phyloP scores from a whole-genome alignment of 1,140 invertebrate genomes.

The Drosophila subpulchrella region DNA sequence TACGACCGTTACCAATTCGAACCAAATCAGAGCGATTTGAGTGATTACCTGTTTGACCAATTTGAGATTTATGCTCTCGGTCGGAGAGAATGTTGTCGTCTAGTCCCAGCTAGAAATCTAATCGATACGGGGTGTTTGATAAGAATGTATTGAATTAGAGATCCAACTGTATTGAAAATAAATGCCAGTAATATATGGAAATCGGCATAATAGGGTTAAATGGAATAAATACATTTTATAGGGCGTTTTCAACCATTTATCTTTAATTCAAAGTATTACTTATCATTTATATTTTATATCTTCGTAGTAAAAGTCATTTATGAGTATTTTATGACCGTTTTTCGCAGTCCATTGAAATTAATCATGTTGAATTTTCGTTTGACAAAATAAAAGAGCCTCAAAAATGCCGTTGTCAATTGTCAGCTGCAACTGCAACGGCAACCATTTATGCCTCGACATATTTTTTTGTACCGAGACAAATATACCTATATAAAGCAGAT shows the following conservation, averaged over 20 bases:
- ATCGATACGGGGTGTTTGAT: conserved; percentile 11
- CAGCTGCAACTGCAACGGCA: conserved; percentile 1
- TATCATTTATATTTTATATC: neutral
- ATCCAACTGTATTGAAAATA: neutral
- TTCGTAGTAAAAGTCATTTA: neutral
- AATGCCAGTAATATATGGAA: neutral
- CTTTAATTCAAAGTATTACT: too few relatives aligned
- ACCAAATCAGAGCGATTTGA: conserved; percentile 74
- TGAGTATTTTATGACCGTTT: neutral
- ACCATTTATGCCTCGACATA: conserved; percentile 42
- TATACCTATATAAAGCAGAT: conserved; percentile 19
- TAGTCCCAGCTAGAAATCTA: conserved; percentile 10
- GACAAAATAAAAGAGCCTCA: conserved; percentile 25
- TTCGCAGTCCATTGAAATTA: neutral
- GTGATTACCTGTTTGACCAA: conserved; percentile 70
- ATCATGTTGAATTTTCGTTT: conserved; percentile 3
- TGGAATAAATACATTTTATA: too few relatives aligned
- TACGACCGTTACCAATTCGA: conserved; percentile 56
- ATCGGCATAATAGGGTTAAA: neutral
- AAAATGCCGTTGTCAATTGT: conserved; percentile 22
- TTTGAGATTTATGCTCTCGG: conserved; percentile 67
- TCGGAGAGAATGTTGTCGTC: conserved; percentile 16
- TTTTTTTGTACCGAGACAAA: conserved; percentile 1
- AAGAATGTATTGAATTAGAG: conserved; percentile 3
- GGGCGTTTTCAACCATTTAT: too few relatives aligned